Percentiles rank a stretch among this genome's conserved stretches.
phyloP scores from a whole-genome alignment of 2,113 vertebrate genomes.

The Propithecus coquereli region DNA sequence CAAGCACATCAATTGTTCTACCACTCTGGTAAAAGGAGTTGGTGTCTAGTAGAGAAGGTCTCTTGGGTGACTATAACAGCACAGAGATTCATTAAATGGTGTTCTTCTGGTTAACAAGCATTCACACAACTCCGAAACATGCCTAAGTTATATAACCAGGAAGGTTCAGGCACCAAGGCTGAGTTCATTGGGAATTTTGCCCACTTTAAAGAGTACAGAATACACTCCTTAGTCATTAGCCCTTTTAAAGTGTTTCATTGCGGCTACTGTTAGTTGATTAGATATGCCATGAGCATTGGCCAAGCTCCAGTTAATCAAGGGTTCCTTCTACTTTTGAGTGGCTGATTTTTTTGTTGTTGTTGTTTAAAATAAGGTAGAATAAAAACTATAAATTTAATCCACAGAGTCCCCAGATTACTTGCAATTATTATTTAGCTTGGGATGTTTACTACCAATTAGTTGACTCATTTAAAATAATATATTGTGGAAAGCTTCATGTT shows the following conservation, averaged over 20 bases:
- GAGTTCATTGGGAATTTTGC: conserved; percentile 40
- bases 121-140: conserved; percentile 38
- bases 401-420: conserved; percentile 52
- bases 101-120: conserved; percentile 45
- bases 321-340: conserved; percentile 50
- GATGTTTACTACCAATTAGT: conserved; percentile 73
- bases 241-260: conserved; percentile 33
- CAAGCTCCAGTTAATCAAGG: conserved; percentile 21
- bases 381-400: conserved; percentile 59
- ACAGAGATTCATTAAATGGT: conserved; percentile 43
- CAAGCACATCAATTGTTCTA: conserved; percentile 13
- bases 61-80: conserved; percentile 20
- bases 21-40: conserved; percentile 32
- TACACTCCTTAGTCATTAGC: conserved; percentile 11
- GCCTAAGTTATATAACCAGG: conserved; percentile 54
- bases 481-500: conserved; percentile 55
- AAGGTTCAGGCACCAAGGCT: conserved; percentile 15
- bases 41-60: conserved; percentile 16
- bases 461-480: conserved; percentile 68
- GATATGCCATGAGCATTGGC: neutral
- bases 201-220: neutral
- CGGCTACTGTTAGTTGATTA: conserved; percentile 41
- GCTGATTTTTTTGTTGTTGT: neutral
- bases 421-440: conserved; percentile 54
- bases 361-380: conserved; percentile 37